A percentile compares a stretch with the other conserved stretches of the same genome.
Evolutionary conservation across 2,888 invertebrate species (phyloP).

Genomic region (Omphaloscelis lunosa): DNA sequence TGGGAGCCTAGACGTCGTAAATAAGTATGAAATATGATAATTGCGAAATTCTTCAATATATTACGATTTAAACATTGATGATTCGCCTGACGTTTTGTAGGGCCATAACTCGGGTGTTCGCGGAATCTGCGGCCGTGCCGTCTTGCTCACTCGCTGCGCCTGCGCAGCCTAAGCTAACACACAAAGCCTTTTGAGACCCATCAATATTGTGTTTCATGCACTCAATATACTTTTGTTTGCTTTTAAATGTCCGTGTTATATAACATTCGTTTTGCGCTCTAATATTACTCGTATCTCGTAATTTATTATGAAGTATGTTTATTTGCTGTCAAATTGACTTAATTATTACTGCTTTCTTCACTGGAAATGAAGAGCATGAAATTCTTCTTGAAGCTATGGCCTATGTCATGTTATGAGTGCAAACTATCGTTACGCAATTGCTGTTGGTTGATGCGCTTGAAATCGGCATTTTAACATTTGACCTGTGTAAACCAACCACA

Average conservation of each 20-base stretch:
- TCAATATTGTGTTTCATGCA: constrained; percentile 74
- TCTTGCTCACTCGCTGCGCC: constrained; percentile 59
- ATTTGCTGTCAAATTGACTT: constrained; percentile 52
- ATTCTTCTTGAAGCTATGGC: background rate
- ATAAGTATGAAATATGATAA: constrained; percentile 91
- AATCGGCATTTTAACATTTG: background rate
- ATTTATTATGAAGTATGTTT: constrained; percentile 57
- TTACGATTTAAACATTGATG: constrained; percentile 90
- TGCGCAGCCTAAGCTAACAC: constrained; percentile 55
- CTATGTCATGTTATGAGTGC: background rate
- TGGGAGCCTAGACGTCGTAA: constrained; percentile 89
- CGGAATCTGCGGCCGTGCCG: constrained; percentile 74
- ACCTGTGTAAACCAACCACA: background rate
- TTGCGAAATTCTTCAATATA: constrained; percentile 91
- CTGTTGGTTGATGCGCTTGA: background rate
- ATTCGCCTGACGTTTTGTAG: constrained; percentile 89
- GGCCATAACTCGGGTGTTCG: constrained; percentile 87
- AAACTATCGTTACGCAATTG: background rate
- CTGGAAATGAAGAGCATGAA: constrained; percentile 1
- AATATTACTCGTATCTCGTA: constrained; percentile 58
- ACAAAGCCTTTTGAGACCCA: constrained; percentile 71
- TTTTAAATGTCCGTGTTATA: constrained; percentile 74
- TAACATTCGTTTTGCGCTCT: constrained; percentile 66
- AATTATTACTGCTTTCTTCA: constrained; percentile 30
- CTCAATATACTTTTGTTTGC: constrained; percentile 74